Evolutionary conservation across 2,113 vertebrate species (phyloP), one percentile per base, ranked within the genome.

Genomic region (Ctenodactylus gundi): DNA sequence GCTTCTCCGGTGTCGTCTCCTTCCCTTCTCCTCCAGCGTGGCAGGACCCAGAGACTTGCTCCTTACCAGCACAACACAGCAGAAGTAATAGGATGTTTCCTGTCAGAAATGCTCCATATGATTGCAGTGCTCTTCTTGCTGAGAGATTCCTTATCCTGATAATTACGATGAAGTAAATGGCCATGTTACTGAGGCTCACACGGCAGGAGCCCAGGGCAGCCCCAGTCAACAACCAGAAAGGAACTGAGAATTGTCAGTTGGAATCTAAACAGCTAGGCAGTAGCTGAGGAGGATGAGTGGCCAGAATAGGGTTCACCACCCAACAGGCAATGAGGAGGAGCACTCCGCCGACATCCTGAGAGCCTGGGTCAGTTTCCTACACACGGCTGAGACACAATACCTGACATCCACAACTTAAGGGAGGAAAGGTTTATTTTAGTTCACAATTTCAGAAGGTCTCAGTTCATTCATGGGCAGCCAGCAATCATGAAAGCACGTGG

Each of bases 91-190:
- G 31, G 84, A 51, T 36, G 60, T 14, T 23, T 27, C 29, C 34
- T 53, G 44, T 64, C 49, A 58, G 31, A 27, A 41, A 20, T 7
- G 11, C 57, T 25, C 36, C 14, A 6, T 44, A 34, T 1, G 27
- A 44, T 8, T 23, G 1, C 5, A 39, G 18, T 14, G 18, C 4
- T 15, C 0, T 0, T 23, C 44, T 73, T 57, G n/a, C 49, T 18
- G 23, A 23, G 51, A 49, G 44, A 39, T 58, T 64, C 29, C 7
- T n/a, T 81, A 12, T 12, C 55, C 31, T 46, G 57, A 39, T 36
- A 23, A 5, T 44, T 29, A 53, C 34, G 13, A 90, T 20, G 73
- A 88, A 94, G 29, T 55, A 29, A 41, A 51, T 3, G 14, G 21
- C 4, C 55, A 39, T 1, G 10, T 55, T 27, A 41, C 3, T 15